Percentiles rank a stretch among this genome's conserved stretches.
These are phyloP conservation scores for Hemaris fuciformis DNA, from an alignment of 2,888 invertebrate genomes.

Conservation along the genomic window DNA sequence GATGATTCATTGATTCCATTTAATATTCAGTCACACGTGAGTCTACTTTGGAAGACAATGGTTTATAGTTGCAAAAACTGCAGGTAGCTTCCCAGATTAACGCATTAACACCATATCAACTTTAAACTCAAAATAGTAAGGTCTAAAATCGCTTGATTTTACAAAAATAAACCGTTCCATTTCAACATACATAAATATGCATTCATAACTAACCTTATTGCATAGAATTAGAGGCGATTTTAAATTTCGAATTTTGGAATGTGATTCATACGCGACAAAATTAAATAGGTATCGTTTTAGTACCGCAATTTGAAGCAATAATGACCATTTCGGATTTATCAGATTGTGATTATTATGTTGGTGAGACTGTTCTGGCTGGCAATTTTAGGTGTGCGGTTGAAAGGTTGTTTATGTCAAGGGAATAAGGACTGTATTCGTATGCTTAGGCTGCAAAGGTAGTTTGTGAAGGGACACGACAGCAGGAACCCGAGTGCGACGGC, in stretches of 20 bases:
- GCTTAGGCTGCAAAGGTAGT: constrained; percentile 18
- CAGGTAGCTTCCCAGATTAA: constrained; percentile 7
- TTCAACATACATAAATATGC: constrained; percentile 25
- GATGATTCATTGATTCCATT: neutral
- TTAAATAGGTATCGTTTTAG: constrained; percentile 2
- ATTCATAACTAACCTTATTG: constrained; percentile 29
- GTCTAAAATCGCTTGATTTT: constrained; percentile 11
- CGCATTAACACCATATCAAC: neutral
- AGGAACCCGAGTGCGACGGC: constrained; percentile 71
- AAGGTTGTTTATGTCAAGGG: neutral
- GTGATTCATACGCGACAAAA: constrained; percentile 7
- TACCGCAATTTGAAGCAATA: neutral
- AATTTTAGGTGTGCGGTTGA: constrained; percentile 19
- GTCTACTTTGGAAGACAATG: neutral
- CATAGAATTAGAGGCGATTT: constrained; percentile 27
- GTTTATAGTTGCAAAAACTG: constrained; percentile 3
- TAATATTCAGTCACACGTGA: neutral
- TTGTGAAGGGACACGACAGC: constrained; percentile 53
- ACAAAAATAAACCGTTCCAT: constrained; percentile 6
- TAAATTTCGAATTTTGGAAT: constrained; percentile 26
- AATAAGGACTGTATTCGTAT: constrained; percentile 16
- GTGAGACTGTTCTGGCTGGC: constrained; percentile 22
- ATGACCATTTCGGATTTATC: constrained; percentile 16
- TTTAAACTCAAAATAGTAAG: constrained; percentile 5
- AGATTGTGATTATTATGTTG: constrained; percentile 15